Evolutionary conservation across 2,797 vertebrate species (phyloP).

Genomic region (Rhinoraja longicauda): DNA sequence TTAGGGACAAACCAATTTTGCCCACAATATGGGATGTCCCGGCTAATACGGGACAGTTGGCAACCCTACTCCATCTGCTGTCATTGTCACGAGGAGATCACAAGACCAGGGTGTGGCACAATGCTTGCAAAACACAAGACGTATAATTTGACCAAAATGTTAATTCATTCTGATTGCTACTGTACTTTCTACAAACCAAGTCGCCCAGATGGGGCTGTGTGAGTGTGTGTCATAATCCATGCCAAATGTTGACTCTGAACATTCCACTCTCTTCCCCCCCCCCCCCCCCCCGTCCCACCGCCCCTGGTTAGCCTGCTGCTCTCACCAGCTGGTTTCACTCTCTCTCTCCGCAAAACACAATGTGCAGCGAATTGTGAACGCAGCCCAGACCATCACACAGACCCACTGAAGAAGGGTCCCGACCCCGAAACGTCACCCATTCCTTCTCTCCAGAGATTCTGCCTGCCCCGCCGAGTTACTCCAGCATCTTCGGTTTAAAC

Average conservation of each 20-base stretch:
- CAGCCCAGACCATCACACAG: too few species aligned
- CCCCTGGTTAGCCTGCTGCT: neutral
- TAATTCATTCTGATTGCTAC: neutral
- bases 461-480: too few species aligned
- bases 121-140: neutral
- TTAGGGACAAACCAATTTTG: too few species aligned
- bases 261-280: neutral
- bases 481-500: too few species aligned
- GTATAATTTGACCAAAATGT: neutral
- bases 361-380: too few species aligned
- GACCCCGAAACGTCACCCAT: too few species aligned
- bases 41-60: too few species aligned
- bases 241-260: neutral
- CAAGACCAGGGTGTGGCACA: neutral
- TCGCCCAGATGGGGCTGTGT: neutral
- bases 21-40: too few species aligned
- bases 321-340: constrained; percentile 14
- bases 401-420: too few species aligned
- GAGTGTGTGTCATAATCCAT: neutral
- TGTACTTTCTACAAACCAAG: neutral
- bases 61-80: neutral
- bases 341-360: neutral
- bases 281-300: too few species aligned
- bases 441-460: too few species aligned
- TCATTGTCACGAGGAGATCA: neutral